Evolutionary conservation across 2,888 invertebrate species (phyloP).

Genomic region (Calliphora vomitoria): DNA sequence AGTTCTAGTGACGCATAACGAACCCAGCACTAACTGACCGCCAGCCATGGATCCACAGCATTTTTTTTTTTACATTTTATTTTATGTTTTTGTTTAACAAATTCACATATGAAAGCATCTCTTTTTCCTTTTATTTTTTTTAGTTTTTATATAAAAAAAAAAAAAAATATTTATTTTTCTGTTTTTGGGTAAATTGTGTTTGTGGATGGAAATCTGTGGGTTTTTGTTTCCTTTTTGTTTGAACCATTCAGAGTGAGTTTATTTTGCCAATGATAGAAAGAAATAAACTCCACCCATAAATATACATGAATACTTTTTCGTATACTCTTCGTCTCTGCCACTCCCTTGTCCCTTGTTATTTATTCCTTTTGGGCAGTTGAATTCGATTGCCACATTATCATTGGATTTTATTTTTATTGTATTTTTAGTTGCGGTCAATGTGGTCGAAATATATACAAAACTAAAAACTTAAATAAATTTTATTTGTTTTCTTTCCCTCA

Average conservation of each 20-base stretch:
- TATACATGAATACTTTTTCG: conserved; percentile 12
- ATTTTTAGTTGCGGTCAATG: conserved; percentile 79
- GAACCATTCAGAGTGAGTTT: conserved; percentile 56
- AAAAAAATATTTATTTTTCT: conserved; percentile 25
- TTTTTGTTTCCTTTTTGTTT: conserved; percentile 31
- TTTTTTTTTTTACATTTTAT: background rate
- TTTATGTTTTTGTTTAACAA: conserved; percentile 34
- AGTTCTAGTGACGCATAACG: conserved; percentile 71
- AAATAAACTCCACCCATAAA: conserved; percentile 71
- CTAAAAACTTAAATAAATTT: conserved; percentile 78
- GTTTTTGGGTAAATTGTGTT: conserved; percentile 34
- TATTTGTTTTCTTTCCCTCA: conserved; percentile 82
- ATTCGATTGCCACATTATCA: conserved; percentile 74
- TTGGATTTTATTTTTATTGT: conserved; percentile 79
- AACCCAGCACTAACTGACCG: conserved; percentile 41
- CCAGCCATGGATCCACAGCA: conserved; percentile 30
- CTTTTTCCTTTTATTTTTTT: conserved; percentile 38
- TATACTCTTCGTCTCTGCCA: background rate
- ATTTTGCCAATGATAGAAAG: conserved; percentile 59
- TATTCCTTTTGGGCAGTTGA: conserved; percentile 55
- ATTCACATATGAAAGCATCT: conserved; percentile 67
- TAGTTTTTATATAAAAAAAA: conserved; percentile 33
- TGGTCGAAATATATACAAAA: conserved; percentile 73
- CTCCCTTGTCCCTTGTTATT: conserved; percentile 31
- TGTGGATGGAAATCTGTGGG: conserved; percentile 9